A percentile compares a stretch with the other conserved stretches of the same genome.
Evolutionary conservation across 2,797 vertebrate species (phyloP).

Genomic region (Paramormyrops hopkinsi): DNA sequence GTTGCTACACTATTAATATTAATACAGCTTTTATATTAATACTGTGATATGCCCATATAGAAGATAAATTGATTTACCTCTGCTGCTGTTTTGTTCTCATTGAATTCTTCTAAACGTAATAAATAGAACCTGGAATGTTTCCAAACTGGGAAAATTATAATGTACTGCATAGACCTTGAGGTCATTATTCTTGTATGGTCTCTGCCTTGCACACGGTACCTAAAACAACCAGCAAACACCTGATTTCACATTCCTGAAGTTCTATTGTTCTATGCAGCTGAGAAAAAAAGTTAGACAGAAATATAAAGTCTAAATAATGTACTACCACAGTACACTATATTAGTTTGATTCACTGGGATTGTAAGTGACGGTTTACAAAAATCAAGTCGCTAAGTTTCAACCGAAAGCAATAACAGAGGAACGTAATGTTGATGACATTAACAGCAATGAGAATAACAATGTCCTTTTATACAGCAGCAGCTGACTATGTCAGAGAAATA

Average conservation of each 20-base stretch:
- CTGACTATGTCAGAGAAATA: neutral
- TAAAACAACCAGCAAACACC: neutral
- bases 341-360: neutral
- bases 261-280: neutral
- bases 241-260: neutral
- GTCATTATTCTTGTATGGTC: neutral
- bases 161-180: neutral
- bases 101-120: conserved; percentile 10
- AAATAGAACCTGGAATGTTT: conserved; percentile 8
- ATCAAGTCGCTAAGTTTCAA: neutral
- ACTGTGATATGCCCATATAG: neutral
- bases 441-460: conserved; percentile 10
- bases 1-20: conserved; percentile 16
- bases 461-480: neutral
- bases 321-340: neutral
- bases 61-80: conserved; percentile 17
- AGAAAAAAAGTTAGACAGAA: neutral
- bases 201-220: neutral
- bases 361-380: neutral
- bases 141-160: conserved; percentile 15
- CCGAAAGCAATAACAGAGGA: neutral
- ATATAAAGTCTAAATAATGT: neutral
- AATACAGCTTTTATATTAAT: conserved; percentile 14
- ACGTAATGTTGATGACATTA: neutral
- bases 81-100: conserved; percentile 8